Evolutionary conservation across 1,140 invertebrate species (phyloP).

Genomic region (Brachionus rubens): DNA sequence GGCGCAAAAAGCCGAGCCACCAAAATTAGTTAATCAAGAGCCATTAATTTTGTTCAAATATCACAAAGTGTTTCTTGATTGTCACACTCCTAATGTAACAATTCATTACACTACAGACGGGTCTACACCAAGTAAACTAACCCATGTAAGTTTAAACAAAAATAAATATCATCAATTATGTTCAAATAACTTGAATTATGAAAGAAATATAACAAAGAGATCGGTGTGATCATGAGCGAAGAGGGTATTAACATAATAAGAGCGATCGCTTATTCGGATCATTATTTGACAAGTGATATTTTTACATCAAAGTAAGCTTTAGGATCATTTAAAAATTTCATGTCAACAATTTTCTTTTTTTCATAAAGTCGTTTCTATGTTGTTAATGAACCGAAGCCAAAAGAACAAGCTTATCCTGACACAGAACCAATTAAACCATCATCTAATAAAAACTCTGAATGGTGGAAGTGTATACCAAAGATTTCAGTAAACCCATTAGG

Average conservation of each 20-base stretch:
- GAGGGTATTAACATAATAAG: slow-evolving; percentile 56
- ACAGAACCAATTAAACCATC: slow-evolving; percentile 47
- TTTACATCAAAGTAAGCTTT: slow-evolving; percentile 56
- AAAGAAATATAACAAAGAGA: slow-evolving; percentile 55
- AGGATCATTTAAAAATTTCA: background rate
- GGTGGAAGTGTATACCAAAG: slow-evolving; percentile 56
- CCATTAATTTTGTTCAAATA: slow-evolving; percentile 51
- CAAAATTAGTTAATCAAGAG: slow-evolving; percentile 49
- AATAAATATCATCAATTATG: too few relatives aligned
- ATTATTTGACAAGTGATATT: slow-evolving; percentile 53
- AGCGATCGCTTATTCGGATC: slow-evolving; percentile 54
- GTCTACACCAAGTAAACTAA: slow-evolving; percentile 49
- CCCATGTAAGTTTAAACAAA: background rate
- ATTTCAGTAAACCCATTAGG: slow-evolving; percentile 54
- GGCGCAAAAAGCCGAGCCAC: slow-evolving; percentile 50
- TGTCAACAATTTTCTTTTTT: background rate
- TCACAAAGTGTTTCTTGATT: slow-evolving; percentile 50
- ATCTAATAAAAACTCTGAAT: slow-evolving; percentile 48
- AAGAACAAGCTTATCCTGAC: background rate
- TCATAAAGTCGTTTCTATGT: slow-evolving; percentile 53
- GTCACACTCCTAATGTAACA: slow-evolving; percentile 51
- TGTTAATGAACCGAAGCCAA: slow-evolving; percentile 47
- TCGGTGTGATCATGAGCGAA: slow-evolving; percentile 53
- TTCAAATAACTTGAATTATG: slow-evolving; percentile 45
- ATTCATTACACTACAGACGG: slow-evolving; percentile 59